Evolutionary conservation across 2,113 vertebrate species (phyloP), one percentile per base, ranked within the genome.

Genomic region (Corvus cornix): DNA sequence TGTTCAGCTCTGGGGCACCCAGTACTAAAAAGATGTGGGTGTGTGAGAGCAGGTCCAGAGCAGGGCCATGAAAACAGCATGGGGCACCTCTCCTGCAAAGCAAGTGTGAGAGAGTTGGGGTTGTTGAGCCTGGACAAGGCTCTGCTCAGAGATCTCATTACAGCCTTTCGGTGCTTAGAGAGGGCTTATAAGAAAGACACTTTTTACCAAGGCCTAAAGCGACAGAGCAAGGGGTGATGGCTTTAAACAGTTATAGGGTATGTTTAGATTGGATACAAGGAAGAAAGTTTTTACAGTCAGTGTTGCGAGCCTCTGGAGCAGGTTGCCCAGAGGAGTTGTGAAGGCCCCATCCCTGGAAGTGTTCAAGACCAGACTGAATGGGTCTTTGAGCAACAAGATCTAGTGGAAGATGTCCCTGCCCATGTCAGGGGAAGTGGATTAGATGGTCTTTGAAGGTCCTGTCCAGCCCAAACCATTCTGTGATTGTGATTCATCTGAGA

Each of bases 121-220:
- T 19, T 67, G 13, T 72, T 91, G 26, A 63, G 11, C 22, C 22
- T 68, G 43, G n/a, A 48, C 52, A 22, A 58, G 37, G 14, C 27
- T 83, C 5, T 2, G 1, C 2, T 60, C 23, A 16, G 66, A 74
- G 26, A 53, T 24, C 19, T 76, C 33, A 8, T 5, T 33, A 14
- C 2, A 2, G 6, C 35, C 35, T 41, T 37, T n/a, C 0, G 2
- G 9, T 67, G 7, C 19, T 13, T 68, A 35, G 37, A 48, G 43
- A 26, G 44, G 4, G 7, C 8, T 72, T 55, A 2, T 23, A n/a
- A 63, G 48, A 63, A 44, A 28, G 35, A 6, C 7, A 20, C 1
- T 3, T 64, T 73, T 64, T 46, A 35, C 4, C 5, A 31, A 41
- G 43, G 19, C 16, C 18, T 46, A 4, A 55, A 72, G 23, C 27